Percentiles rank a stretch among this genome's conserved stretches.
phyloP scores from a whole-genome alignment of 2,113 vertebrate species.

The Falcunculus frontatus region DNA sequence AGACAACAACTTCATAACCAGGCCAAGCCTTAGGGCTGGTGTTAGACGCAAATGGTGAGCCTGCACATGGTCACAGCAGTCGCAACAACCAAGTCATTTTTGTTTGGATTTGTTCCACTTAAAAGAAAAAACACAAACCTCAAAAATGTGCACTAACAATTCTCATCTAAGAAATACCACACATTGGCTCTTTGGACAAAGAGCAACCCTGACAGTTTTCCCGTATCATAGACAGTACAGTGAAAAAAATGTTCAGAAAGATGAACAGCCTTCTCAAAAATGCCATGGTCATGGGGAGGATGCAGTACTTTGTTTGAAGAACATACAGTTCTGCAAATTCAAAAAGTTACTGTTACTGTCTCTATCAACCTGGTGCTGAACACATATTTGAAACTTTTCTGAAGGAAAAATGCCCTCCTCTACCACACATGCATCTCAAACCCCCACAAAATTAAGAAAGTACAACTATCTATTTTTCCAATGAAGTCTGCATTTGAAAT shows the following conservation, averaged over 20 bases:
- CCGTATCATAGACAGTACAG: not conserved
- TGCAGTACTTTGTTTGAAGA: not conserved
- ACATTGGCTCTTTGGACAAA: rapidly evolving
- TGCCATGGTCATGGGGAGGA: not conserved
- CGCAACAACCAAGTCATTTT: not conserved
- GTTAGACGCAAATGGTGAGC: not conserved
- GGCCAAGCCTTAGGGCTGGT: not conserved
- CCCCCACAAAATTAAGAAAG: not conserved
- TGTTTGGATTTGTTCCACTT: not conserved
- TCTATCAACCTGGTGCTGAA: not conserved
- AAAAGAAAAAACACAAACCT: not conserved
- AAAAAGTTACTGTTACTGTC: not conserved
- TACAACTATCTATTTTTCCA: not conserved
- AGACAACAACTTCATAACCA: not conserved
- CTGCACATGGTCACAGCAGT: not conserved
- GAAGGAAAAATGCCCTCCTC: not conserved
- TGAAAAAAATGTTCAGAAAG: not conserved
- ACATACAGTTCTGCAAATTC: not conserved
- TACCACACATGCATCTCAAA: not conserved
- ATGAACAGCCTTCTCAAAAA: not conserved
- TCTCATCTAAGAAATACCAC: not conserved
- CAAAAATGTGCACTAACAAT: not conserved
- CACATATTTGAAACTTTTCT: not conserved
- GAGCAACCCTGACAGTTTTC: not conserved
- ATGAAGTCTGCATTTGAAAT: not conserved